Base-by-base conservation (phyloP, 92 coral and sea anemone genomes). In the Epizoanthus ramosus region DNA sequence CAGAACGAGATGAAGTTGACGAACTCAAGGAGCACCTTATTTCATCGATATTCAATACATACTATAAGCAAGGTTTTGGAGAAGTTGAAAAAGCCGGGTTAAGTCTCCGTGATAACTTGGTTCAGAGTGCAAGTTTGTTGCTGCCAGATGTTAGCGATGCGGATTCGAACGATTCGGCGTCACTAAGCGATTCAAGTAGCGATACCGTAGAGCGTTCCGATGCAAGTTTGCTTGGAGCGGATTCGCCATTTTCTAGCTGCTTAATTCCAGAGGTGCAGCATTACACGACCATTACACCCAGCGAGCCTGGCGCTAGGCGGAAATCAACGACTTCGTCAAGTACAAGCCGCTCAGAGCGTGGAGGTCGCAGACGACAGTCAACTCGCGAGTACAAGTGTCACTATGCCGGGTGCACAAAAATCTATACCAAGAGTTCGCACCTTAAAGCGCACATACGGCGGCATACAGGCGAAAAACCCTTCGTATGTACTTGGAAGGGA, bases 401-500 rank as follows among this genome's bases (percentile, higher is more conserved):
- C 28, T 93, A 91, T 53, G 80, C 89, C 3, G 98, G 91, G 23
- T 93, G 98, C 80, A 89, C 83, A 74, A 93, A 93, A 77, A 85
- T 91, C 50, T 93, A 93, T 79, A 93, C 98, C 15, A 93, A 93
- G 88, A 93, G 98, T 68, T 93, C 98, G 31, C 98, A 93, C 58
- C 87, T 93, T 14, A 93, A 93, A 68, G 98, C 98, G 31, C 98
- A 93, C 35, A 93, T 93, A 3, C 73, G 98, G 39, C 87, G 98
- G 25, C 98, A 93, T 33, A 93, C 98, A 1, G 98, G 98, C 25
- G 98, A 93, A 39, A 93, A 93, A 50, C 98, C 98, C 2, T 93
- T 93, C 67, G 93, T 90, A 23, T 93, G 98, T 41, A 93, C 98
- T 28, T 93, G 98, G 98, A 93, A 93, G 63, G 98, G 98, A 3